A percentile compares a stretch with the other conserved stretches of the same genome.
Evolutionary conservation across 2,113 vertebrate genomes (phyloP).

Genomic region (Pongo pygmaeus): DNA sequence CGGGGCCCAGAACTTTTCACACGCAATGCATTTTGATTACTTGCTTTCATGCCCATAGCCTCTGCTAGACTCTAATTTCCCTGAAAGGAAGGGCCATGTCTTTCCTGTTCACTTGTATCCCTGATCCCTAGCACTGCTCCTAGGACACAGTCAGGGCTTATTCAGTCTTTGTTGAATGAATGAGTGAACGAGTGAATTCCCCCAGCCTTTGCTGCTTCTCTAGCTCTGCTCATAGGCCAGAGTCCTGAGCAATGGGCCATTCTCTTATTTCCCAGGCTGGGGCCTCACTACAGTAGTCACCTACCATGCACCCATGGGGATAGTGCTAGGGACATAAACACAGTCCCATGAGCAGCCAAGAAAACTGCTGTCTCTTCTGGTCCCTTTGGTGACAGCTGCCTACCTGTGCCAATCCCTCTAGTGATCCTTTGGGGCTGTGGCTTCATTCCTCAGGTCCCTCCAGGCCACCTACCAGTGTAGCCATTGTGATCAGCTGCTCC

Average conservation of each 20-base stretch:
- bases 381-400: not conserved
- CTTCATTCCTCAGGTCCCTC: not conserved
- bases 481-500: not conserved
- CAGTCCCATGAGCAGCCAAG: not conserved
- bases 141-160: not conserved
- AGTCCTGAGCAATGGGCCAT: not conserved
- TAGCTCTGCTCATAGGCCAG: not conserved
- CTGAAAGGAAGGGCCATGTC: not conserved
- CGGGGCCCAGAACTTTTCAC: not conserved
- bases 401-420: not conserved
- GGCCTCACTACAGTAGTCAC: not conserved
- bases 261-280: not conserved
- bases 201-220: not conserved
- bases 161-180: not conserved
- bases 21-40: not conserved
- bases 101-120: not conserved
- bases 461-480: fast-evolving
- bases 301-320: too few relatives aligned
- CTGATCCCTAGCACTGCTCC: too few relatives aligned
- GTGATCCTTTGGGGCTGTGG: not conserved
- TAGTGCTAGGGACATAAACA: not conserved
- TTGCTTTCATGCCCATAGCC: not conserved
- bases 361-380: not conserved
- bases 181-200: not conserved
- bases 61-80: not conserved